Base-by-base conservation (phyloP, 2,113 vertebrate genomes). In the Etheostoma cragini region DNA sequence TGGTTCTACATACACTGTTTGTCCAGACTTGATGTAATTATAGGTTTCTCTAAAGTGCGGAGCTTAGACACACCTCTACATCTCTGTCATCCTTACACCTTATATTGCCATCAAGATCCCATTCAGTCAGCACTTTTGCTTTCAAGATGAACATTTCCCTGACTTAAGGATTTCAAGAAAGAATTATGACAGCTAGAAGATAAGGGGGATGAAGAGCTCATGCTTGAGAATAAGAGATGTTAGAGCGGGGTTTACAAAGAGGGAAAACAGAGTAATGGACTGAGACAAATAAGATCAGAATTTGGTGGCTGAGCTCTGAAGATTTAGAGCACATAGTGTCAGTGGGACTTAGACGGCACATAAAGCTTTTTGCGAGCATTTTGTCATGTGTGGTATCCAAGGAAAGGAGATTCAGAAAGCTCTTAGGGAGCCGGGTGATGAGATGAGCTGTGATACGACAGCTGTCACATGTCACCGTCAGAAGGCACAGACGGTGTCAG, bases 391-490 rank as follows among this genome's bases (percentile, higher is more conserved):
- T 47, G 74, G 54, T 64, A 57, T 75, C 67, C 56, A 14, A 72
- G 65, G 76, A 75, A 45, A 75, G 52, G n/a, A 19, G 52, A 61
- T 64, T 45, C 35, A 58, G 61, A 62, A 57, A 80, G 82, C 82
- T 81, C 76, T 87, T 58, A 54, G 73, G 72, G 67, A 73, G 53
- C 45, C 22, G 69, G 50, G 71, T 78, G 85, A 72, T 71, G 24
- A 85, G 80, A 83, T 86, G 76, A 82, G 81, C 61, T 56, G 72
- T 79, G 72, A 83, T 62, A 58, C 24, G 17, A 81, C 83, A 83
- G 72, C 81, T 88, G 85, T 85, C 76, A 63, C 53, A 63, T 73
- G 63, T 89, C 85, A 86, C 88, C 85, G 88, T 91, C 56, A 87
- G 71, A 89, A 71, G 65, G n/a, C n/a, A 79, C 78, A 62, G 58